phyloP scores from a whole-genome alignment of 2,888 invertebrate species.

The Eupithecia inturbata region DNA sequence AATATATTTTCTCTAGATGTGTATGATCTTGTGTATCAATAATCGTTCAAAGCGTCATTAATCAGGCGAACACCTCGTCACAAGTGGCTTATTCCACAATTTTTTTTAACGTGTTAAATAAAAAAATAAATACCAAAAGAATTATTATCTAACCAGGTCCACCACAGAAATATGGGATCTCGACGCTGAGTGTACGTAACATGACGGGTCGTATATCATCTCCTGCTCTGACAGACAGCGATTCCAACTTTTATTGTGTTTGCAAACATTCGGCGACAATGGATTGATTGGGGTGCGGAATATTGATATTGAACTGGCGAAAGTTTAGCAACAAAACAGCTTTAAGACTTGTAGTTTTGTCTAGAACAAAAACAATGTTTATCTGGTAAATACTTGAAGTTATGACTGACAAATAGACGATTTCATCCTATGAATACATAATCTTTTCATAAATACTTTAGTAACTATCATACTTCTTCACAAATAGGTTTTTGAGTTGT shows the following conservation, averaged over 20 bases:
- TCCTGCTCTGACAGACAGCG: conserved; percentile 51
- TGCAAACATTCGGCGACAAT: conserved; percentile 39
- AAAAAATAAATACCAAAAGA: not conserved
- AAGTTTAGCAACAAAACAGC: conserved; percentile 17
- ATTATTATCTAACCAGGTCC: not conserved
- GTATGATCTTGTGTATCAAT: no score
- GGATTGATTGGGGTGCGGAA: conserved; percentile 36
- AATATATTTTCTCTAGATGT: no score
- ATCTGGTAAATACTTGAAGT: not conserved
- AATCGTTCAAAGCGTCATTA: no score
- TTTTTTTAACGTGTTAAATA: no score
- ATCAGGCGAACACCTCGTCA: no score
- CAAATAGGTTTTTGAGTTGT: not conserved
- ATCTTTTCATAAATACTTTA: not conserved
- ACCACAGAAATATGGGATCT: not conserved
- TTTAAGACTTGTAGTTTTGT: conserved; percentile 7
- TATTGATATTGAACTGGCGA: conserved; percentile 30
- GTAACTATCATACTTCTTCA: not conserved
- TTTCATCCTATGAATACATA: conserved; percentile 3
- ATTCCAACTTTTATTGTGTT: conserved; percentile 57
- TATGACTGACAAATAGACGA: not conserved
- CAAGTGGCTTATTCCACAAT: no score
- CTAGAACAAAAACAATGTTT: conserved; percentile 2
- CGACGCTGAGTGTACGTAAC: conserved; percentile 24
- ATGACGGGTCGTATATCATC: conserved; percentile 59